These are phyloP conservation scores for Phoronis australis DNA, from an alignment of 2,888 invertebrate species.

Conservation along the genomic window DNA sequence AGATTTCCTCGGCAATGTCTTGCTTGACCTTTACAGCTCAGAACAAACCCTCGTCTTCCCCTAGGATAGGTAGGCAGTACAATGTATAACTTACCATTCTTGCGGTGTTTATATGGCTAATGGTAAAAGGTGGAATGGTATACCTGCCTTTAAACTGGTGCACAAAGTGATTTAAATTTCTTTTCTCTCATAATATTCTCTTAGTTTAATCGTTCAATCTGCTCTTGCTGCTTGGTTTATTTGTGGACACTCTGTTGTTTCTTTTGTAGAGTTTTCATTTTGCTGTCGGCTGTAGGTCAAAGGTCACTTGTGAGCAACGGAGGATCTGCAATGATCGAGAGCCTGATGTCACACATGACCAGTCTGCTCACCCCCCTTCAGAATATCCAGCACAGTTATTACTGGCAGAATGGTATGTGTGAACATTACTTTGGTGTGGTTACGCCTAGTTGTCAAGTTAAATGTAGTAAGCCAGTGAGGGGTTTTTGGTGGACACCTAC, in stretches of 20 bases:
- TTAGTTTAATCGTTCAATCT: too few relatives aligned
- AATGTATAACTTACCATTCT: background rate
- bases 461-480: too few relatives aligned
- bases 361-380: conserved; percentile 50
- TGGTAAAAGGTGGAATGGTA: too few relatives aligned
- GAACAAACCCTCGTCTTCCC: conserved; percentile 75
- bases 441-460: too few relatives aligned
- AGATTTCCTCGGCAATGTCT: conserved; percentile 75
- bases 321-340: conserved; percentile 41
- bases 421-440: too few relatives aligned
- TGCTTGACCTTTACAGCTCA: conserved; percentile 72
- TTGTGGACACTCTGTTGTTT: conserved; percentile 59
- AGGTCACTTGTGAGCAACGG: conserved; percentile 60
- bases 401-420: conserved; percentile 5
- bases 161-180: too few relatives aligned
- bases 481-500: too few relatives aligned
- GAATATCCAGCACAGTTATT: conserved; percentile 3
- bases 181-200: too few relatives aligned
- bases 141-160: too few relatives aligned
- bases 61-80: conserved; percentile 69
- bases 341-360: conserved; percentile 51
- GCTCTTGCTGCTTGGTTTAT: background rate
- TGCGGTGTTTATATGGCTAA: background rate
- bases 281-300: conserved; percentile 80
- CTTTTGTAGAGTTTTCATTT: conserved; percentile 79